Percentiles rank a stretch among this genome's conserved stretches.
Conservation (phyloP, 2,113 vertebrate species). For the Terrapene triunguis region DNA sequence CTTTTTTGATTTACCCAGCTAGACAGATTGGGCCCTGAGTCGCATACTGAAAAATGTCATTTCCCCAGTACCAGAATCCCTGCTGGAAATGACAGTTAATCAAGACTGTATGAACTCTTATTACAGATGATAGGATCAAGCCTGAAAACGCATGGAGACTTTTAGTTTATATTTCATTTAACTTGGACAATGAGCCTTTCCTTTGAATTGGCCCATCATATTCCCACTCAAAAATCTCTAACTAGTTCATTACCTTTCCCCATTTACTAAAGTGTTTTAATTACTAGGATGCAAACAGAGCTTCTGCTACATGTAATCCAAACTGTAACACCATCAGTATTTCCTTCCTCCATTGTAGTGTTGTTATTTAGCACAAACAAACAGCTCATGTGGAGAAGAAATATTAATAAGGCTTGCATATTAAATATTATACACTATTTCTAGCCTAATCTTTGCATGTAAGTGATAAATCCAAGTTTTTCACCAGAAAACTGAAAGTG, state of each 20-base stretch:
- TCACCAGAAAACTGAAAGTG: not conserved
- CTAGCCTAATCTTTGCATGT: not conserved
- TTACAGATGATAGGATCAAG: not conserved
- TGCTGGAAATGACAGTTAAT: not conserved
- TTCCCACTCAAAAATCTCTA: not conserved
- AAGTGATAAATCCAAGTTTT: not conserved
- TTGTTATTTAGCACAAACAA: not conserved
- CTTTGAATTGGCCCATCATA: too few species aligned
- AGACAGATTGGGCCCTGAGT: not conserved
- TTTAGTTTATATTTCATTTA: not conserved
- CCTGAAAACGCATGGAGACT: not conserved
- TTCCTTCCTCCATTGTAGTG: not conserved
- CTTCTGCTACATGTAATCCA: not conserved
- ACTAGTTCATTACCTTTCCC: not conserved
- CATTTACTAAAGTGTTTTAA: not conserved
- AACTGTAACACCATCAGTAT: too few species aligned
- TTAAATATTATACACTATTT: not conserved
- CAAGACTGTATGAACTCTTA: not conserved
- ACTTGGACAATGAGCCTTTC: too few species aligned
- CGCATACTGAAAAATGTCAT: not conserved
- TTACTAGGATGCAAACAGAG: not conserved
- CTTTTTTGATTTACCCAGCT: not conserved
- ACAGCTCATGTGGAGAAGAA: not conserved
- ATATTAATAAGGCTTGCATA: not conserved
- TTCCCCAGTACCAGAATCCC: not conserved